Base-by-base conservation (phyloP, 1,140 invertebrate genomes). In the Aphis gossypii region DNA sequence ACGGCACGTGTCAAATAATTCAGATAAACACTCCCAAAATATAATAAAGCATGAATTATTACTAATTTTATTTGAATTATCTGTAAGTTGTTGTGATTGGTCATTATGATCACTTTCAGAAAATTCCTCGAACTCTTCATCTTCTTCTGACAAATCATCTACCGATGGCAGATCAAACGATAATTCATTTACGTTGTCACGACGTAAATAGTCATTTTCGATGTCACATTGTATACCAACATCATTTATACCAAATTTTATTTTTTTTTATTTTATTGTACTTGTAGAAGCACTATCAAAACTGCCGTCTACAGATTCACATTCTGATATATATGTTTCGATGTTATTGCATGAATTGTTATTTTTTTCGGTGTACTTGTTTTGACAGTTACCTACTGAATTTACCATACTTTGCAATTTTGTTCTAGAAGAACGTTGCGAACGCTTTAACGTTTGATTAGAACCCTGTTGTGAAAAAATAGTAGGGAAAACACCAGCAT, bases 21-120 rank as follows among this genome's bases (percentile, higher is more conserved):
- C 68, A 76, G 68, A 76, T 35, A 76, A 76, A 76, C n/a, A 76
- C 68, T 76, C 68, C n/a, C 68, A 83, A 83, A 82, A 83, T 83
- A 83, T 38, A 83, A 83, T 83, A 83, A 83, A 83, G 6, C 82
- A 83, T 23, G 82, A 83, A 83, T 41, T 83, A 41, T 41, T 20
- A 83, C 35, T 41, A 83, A 83, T 83, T 83, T 83, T 41, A 2
- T 83, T 38, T 38, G 82, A 83, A 83, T 38, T 83, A 38, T 23
- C 82, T 38, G 35, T 38, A 83, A 38, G 35, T 83, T 83, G n/a
- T 38, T 38, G 35, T 83, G 6, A 21, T 21, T 41, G 18, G 35
- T 38, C 20, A 83, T 83, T 38, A 41, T 83, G 6, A 83, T 83
- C 20, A 83, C 20, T 83, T 38, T 38, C 82, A 35, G 11, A 82